Conservation (phyloP, 2,797 vertebrate genomes). For the Sebastes itinus region DNA sequence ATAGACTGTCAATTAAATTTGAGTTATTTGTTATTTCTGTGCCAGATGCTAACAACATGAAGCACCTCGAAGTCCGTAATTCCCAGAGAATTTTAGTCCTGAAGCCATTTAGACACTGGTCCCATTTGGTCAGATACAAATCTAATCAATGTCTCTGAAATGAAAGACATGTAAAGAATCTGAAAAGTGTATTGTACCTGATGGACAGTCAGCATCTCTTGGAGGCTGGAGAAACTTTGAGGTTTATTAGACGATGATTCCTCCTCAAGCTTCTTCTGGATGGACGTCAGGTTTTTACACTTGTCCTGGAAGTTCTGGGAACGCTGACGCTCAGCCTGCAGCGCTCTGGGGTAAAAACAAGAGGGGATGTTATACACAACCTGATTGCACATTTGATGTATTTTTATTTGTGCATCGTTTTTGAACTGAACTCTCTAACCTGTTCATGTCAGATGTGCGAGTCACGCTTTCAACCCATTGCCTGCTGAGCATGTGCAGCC, state of each 20-base stretch:
- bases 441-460: constrained; percentile 76
- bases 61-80: neutral
- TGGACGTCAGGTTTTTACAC: constrained; percentile 80
- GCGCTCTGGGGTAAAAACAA: constrained; percentile 71
- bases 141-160: neutral
- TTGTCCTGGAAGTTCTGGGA: constrained; percentile 83
- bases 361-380: neutral
- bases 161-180: neutral
- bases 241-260: constrained; percentile 57
- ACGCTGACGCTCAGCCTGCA: constrained; percentile 72
- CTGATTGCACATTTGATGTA: accelerated
- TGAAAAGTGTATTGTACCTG: constrained; percentile 79
- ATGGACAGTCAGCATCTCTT: constrained; percentile 81
- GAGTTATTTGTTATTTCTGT: neutral
- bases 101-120: neutral
- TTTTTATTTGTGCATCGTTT: neutral
- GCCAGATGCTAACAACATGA: neutral
- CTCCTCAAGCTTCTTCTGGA: constrained; percentile 79
- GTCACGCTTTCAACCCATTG: constrained; percentile 82
- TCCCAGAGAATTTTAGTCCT: neutral
- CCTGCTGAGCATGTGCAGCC: constrained; percentile 78
- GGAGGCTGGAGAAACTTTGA: constrained; percentile 69
- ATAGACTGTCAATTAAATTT: neutral
- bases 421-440: constrained; percentile 70
- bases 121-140: neutral